Evolutionary conservation across 2,888 invertebrate genomes (phyloP), one percentile per base, ranked within the genome.

Genomic region (Zygaena filipendulae): DNA sequence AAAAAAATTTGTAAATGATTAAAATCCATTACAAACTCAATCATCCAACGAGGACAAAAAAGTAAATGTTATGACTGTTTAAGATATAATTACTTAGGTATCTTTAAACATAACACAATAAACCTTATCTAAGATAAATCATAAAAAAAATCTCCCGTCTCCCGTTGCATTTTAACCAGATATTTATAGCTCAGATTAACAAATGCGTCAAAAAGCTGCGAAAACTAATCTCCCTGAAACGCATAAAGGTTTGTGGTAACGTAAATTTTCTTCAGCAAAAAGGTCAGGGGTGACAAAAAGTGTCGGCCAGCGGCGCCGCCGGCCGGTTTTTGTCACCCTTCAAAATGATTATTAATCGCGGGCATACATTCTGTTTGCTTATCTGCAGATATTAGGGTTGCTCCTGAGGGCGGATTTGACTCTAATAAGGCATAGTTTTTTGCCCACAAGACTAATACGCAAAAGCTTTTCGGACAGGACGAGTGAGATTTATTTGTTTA

Each of bases 341-440:
- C 42, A 47, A 71, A 74, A 72, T 74, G 68, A 75, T 74, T 69
- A 77, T 71, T 67, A 77, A 75, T 75, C 49, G 63, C 42, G 43
- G 52, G 54, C 68, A 71, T 70, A 71, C 59, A 70, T 71, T 58
- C 46, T 51, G 51, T 47, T 53, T 66, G 70, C 67, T 75, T 77
- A 72, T 74, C 74, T 70, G 45, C 45, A 54, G 58, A 52, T 48
- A 51, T 55, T 48, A 55, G 54, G 56, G 63, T 49, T 51, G 46
- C 49, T 44, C 62, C 53, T 43, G 38, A 51, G 66, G 62, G 42
- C 39, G 49, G 53, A 51, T 51, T 52, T 54, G n/a, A 50, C 61
- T 52, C 61, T 71, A 71, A 71, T 63, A 68, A 70, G 70, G 60
- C 51, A 49, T 63, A 63, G 66, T 74, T 77, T 77, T 75, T 71